Percentiles rank a stretch among this genome's conserved stretches.
These are phyloP conservation scores for Germaria angustata DNA, from an alignment of 2,888 invertebrate genomes.

Conservation along the genomic window DNA sequence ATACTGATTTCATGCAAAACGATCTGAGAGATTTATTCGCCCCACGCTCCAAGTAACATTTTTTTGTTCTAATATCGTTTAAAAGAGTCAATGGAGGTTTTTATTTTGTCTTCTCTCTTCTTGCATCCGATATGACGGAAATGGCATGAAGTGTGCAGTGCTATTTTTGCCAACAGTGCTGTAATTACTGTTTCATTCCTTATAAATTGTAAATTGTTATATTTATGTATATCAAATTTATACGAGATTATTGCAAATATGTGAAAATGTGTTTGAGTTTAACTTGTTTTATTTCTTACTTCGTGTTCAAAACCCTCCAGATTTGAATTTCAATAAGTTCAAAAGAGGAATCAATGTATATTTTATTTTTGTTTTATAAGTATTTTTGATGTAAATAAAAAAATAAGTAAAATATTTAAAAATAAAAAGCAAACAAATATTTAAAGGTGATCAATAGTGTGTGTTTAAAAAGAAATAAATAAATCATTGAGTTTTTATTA, in stretches of 20 bases:
- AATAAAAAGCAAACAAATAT: background rate
- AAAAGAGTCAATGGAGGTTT: too few species aligned
- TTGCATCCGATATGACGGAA: background rate
- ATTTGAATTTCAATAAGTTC: constrained; percentile 25
- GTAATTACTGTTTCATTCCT: background rate
- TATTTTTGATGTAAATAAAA: constrained; percentile 29
- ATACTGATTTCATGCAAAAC: too few species aligned
- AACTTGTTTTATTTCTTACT: constrained; percentile 2
- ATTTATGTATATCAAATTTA: background rate
- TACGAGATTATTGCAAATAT: constrained; percentile 29
- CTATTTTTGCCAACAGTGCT: constrained; percentile 23
- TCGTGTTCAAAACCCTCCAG: too few species aligned
- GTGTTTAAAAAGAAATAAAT: background rate
- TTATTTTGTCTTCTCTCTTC: background rate
- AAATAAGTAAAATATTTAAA: constrained; percentile 8
- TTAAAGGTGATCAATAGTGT: background rate
- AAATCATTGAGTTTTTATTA: background rate
- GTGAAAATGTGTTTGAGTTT: constrained; percentile 44
- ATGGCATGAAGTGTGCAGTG: background rate
- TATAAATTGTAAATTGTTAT: constrained; percentile 9
- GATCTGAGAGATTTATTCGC: too few species aligned
- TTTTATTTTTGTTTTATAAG: background rate
- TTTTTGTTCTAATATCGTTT: too few species aligned
- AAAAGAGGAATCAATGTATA: background rate
- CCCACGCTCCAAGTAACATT: too few species aligned